Evolutionary conservation across 2,888 invertebrate species (phyloP).

Genomic region (Andrena bicolor): DNA sequence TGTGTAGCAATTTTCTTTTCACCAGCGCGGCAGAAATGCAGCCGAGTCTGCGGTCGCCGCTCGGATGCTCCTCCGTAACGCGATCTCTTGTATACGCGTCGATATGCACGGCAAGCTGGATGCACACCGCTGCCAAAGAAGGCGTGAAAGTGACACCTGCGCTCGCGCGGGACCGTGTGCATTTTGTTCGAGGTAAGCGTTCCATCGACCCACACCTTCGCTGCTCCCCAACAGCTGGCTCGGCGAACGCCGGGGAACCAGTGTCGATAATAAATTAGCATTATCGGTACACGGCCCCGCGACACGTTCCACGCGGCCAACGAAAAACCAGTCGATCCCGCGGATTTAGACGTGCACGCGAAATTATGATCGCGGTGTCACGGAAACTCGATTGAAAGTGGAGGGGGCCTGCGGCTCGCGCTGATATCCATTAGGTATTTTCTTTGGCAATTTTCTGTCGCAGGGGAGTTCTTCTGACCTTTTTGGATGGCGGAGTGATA

Average conservation of each 20-base stretch:
- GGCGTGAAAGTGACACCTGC: constrained; percentile 64
- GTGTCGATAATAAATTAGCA: constrained; percentile 55
- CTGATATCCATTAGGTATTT: background rate
- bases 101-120: constrained; percentile 16
- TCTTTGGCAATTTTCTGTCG: background rate
- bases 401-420: background rate
- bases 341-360: constrained; percentile 37
- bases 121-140: constrained; percentile 58
- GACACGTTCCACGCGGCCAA: background rate
- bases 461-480: background rate
- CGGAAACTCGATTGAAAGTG: constrained; percentile 7
- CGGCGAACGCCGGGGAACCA: background rate
- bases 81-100: constrained; percentile 18
- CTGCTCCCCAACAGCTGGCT: constrained; percentile 1
- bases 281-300: constrained; percentile 26
- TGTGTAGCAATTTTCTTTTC: background rate
- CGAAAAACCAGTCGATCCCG: constrained; percentile 25
- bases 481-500: background rate
- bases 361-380: constrained; percentile 35
- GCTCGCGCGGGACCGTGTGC: constrained; percentile 1
- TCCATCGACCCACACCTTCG: constrained; percentile 23
- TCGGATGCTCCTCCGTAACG: constrained; percentile 27
- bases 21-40: background rate
- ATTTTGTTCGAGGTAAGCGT: constrained; percentile 29
- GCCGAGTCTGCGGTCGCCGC: constrained; percentile 25